Evolutionary conservation across 1,140 invertebrate genomes (phyloP), one percentile per base, ranked within the genome.

Genomic region (Drosophila sucinea): DNA sequence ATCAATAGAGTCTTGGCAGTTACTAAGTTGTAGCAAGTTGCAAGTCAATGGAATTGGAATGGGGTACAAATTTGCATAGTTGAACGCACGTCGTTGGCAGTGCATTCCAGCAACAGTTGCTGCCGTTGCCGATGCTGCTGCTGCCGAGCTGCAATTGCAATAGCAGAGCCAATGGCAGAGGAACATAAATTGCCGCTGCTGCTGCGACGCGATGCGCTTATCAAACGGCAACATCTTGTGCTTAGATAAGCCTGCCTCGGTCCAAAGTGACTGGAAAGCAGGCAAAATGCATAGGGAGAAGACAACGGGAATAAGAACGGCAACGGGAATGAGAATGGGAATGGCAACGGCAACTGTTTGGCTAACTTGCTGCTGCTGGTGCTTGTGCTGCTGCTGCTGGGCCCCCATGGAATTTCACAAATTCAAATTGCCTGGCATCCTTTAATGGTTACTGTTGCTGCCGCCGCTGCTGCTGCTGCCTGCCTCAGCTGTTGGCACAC

Each of bases 361-460:
- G 41, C 40, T 40, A 25, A 11, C 35, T 66, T 17, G 55, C 55
- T 40, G 35, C 32, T 67, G 33, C 33, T 66, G 44, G 4, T 58
- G 54, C 54, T 65, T 29, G 47, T 27, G 38, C 55, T 72, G 70
- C 64, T 33, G 32, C 56, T 55, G 61, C 57, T 73, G 60, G 64
- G 64, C 58, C 68, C 60, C 70, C 73, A 80, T 87, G 84, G 84
- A 89, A 89, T 89, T 89, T 89, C 85, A 82, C 85, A 89, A 89
- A 89, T 84, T 89, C 74, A 89, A 89, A 89, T 89, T 89, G 83
- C 83, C 84, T 80, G 85, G 83, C 84, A 89, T 86, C 84, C 84
- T 89, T 89, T 80, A 84, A 79, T 86, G 73, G 44, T 10, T 25
- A 11, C 67, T 51, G 40, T 63, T 29, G 40, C 51, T 35, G 27